Evolutionary conservation across 1,140 invertebrate genomes (phyloP).

Genomic region (Cydia strobilella): DNA sequence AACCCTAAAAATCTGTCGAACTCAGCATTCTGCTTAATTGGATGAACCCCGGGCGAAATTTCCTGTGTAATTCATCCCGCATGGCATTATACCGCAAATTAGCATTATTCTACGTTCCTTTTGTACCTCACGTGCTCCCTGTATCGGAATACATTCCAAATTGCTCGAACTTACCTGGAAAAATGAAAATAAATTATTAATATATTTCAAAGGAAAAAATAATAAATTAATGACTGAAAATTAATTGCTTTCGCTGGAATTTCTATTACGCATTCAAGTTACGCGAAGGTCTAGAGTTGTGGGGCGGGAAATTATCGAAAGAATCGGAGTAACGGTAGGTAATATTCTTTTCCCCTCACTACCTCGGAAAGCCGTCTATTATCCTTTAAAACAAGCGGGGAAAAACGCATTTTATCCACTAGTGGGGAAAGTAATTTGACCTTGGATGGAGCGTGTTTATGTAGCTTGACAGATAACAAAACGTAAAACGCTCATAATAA

Average conservation of each 20-base stretch:
- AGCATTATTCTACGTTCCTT: slow-evolving; percentile 25
- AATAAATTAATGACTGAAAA: slow-evolving; percentile 45
- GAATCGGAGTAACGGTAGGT: neutral
- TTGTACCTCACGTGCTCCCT: neutral
- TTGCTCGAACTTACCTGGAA: slow-evolving; percentile 45
- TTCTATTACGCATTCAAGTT: slow-evolving; percentile 33
- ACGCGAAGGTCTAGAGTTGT: neutral
- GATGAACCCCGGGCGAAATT: slow-evolving; percentile 25
- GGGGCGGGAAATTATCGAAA: neutral
- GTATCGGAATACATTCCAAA: slow-evolving; percentile 12
- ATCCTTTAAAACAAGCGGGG: too few relatives aligned
- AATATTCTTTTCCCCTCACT: neutral
- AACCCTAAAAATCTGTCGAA: slow-evolving; percentile 22
- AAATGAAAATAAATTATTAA: slow-evolving; percentile 36
- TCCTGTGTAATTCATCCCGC: slow-evolving; percentile 8
- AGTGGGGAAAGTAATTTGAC: too few relatives aligned
- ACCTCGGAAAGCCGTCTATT: too few relatives aligned
- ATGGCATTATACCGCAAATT: slow-evolving; percentile 19
- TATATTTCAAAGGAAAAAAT: slow-evolving; percentile 12
- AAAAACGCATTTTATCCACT: too few relatives aligned
- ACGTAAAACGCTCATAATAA: too few relatives aligned
- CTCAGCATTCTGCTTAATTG: slow-evolving; percentile 18
- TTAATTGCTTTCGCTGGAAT: slow-evolving; percentile 45
- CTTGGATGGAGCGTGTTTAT: too few relatives aligned
- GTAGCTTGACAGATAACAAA: too few relatives aligned